Evolutionary conservation across 1,140 invertebrate species (phyloP).

Genomic region (Drosophila nikananu): DNA sequence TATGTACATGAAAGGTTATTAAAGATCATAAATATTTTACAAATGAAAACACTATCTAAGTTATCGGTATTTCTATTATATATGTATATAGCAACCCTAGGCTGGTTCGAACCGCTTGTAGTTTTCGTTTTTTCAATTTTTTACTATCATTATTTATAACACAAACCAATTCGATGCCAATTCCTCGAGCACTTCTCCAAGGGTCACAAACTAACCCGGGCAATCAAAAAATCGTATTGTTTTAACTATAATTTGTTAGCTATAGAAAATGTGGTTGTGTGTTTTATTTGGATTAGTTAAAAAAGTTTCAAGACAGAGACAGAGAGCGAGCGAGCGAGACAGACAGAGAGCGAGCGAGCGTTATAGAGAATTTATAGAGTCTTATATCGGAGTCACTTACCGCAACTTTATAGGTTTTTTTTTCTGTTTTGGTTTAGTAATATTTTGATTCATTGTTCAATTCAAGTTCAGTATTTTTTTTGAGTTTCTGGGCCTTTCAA

Average conservation of each 20-base stretch:
- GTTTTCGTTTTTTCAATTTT: constrained; percentile 28
- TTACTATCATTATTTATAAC: constrained; percentile 18
- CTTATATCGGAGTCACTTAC: constrained; percentile 73
- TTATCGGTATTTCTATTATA: constrained; percentile 47
- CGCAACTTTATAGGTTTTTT: constrained; percentile 56
- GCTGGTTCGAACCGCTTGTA: constrained; percentile 73
- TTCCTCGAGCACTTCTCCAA: constrained; percentile 53
- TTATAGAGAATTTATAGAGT: constrained; percentile 54
- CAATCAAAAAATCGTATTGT: constrained; percentile 29
- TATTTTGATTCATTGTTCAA: constrained; percentile 60
- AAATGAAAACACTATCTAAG: constrained; percentile 58
- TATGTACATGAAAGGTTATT: constrained; percentile 73
- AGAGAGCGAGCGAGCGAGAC: constrained; percentile 67
- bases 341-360: constrained; percentile 60
- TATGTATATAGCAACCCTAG: constrained; percentile 57
- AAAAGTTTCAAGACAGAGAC: constrained; percentile 61
- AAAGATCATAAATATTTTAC: constrained; percentile 58
- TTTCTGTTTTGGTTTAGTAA: constrained; percentile 24
- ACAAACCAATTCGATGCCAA: constrained; percentile 47
- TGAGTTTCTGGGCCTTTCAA: constrained; percentile 59
- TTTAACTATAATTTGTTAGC: constrained; percentile 38
- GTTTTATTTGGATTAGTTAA: constrained; percentile 52
- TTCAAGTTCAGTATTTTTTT: constrained; percentile 33
- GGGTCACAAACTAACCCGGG: constrained; percentile 54
- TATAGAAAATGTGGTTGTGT: constrained; percentile 41